phyloP scores from a whole-genome alignment of 1,140 invertebrate genomes.

The Drosophila dunni region DNA sequence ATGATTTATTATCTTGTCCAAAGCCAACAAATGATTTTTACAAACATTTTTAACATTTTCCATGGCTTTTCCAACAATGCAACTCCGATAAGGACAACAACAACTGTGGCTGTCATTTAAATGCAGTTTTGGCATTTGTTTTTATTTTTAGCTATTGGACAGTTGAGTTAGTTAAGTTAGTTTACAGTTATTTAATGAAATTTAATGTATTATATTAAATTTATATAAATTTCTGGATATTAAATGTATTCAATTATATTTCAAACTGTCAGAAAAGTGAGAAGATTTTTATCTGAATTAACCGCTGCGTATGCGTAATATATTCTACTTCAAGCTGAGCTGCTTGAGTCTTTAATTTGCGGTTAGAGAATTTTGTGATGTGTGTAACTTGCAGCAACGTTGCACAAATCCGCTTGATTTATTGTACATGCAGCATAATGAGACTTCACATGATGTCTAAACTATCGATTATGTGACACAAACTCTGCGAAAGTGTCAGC shows the following conservation, averaged over 20 bases:
- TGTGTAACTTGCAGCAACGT: conserved; percentile 18
- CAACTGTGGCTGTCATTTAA: conserved; percentile 22
- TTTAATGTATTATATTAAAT: conserved; percentile 15
- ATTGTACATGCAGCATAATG: conserved; percentile 68
- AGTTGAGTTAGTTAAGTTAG: conserved; percentile 2
- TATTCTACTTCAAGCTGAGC: not conserved
- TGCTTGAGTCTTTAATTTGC: conserved; percentile 23
- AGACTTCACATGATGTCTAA: conserved; percentile 69
- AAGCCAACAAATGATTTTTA: conserved; percentile 49
- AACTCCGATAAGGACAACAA: conserved; percentile 45
- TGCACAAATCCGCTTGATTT: conserved; percentile 46
- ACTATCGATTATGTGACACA: conserved; percentile 74
- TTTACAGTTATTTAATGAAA: too few species aligned
- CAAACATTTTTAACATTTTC: conserved; percentile 44
- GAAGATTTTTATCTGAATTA: not conserved
- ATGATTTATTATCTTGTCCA: conserved; percentile 63
- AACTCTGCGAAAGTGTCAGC: conserved; percentile 35
- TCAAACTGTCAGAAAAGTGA: too few species aligned
- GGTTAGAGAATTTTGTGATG: conserved; percentile 14
- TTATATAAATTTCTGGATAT: conserved; percentile 63
- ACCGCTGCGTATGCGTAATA: not conserved
- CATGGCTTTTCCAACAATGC: conserved; percentile 30
- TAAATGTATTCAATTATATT: too few species aligned
- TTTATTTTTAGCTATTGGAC: not conserved
- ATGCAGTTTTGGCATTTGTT: conserved; percentile 19